These are phyloP conservation scores for Mya arenaria DNA, from an alignment of 1,140 invertebrate genomes.

Conservation along the genomic window DNA sequence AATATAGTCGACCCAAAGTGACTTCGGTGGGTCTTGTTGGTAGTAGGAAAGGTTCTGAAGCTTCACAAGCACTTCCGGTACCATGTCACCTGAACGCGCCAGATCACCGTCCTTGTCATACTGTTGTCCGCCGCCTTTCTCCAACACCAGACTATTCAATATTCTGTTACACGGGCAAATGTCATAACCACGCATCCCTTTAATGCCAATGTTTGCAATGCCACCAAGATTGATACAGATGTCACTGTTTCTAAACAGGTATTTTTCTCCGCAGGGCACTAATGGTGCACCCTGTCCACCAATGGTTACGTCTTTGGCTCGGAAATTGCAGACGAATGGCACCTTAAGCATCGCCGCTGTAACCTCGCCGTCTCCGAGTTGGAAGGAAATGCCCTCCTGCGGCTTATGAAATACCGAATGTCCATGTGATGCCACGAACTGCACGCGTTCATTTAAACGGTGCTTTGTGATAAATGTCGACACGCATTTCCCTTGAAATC, in stretches of 20 bases:
- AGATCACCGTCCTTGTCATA: slow-evolving; percentile 72
- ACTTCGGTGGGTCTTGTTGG: slow-evolving; percentile 69
- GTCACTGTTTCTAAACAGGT: slow-evolving; percentile 69
- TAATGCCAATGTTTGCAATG: slow-evolving; percentile 75
- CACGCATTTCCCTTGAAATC: slow-evolving; percentile 66
- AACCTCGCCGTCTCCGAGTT: slow-evolving; percentile 77
- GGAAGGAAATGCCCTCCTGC: slow-evolving; percentile 69
- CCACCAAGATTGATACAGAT: slow-evolving; percentile 78
- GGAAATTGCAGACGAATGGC: slow-evolving; percentile 73
- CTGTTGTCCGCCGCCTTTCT: slow-evolving; percentile 48
- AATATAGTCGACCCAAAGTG: slow-evolving; percentile 72
- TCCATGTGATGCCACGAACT: slow-evolving; percentile 75
- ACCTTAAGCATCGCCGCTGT: slow-evolving; percentile 66
- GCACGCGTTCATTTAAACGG: slow-evolving; percentile 49
- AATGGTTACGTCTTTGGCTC: slow-evolving; percentile 74
- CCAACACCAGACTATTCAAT: slow-evolving; percentile 71
- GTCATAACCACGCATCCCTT: slow-evolving; percentile 69
- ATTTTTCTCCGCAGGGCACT: slow-evolving; percentile 73
- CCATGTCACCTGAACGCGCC: slow-evolving; percentile 65
- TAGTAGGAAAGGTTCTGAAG: slow-evolving; percentile 71
- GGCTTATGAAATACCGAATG: slow-evolving; percentile 79
- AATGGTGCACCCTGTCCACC: slow-evolving; percentile 79
- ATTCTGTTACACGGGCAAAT: slow-evolving; percentile 75
- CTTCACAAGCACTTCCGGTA: slow-evolving; percentile 60
- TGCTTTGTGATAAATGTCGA: slow-evolving; percentile 64